These are phyloP conservation scores for Tangara arthus DNA, from an alignment of 2,797 vertebrate species.

Conservation along the genomic window DNA sequence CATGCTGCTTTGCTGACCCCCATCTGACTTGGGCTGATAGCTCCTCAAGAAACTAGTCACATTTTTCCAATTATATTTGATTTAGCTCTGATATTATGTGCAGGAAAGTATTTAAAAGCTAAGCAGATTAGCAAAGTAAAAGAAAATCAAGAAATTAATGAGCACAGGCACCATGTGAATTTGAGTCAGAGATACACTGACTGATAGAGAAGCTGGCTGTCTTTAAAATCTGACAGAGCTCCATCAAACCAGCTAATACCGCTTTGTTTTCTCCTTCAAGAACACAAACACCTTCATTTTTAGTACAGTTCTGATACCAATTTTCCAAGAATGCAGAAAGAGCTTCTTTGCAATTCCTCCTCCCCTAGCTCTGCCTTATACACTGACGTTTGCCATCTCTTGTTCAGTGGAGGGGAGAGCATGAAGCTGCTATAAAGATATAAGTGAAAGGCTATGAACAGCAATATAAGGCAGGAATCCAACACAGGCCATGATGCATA, in stretches of 20 bases:
- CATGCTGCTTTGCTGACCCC: neutral
- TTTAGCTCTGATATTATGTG: neutral
- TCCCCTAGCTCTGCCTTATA: neutral
- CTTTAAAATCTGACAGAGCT: neutral
- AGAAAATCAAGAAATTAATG: neutral
- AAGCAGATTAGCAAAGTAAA: neutral
- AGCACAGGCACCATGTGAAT: neutral
- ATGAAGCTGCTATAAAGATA: neutral
- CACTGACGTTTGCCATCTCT: neutral
- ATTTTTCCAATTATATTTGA: slow-evolving; percentile 28
- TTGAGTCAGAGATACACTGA: neutral
- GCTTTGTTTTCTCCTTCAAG: neutral
- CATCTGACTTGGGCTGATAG: neutral
- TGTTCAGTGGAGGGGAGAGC: neutral
- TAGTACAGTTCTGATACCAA: neutral
- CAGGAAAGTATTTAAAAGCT: neutral
- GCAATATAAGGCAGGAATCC: neutral
- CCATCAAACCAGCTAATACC: neutral
- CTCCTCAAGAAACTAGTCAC: neutral
- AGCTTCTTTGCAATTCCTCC: neutral
- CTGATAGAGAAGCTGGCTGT: neutral
- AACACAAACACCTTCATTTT: neutral
- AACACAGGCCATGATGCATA: neutral
- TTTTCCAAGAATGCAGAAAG: neutral
- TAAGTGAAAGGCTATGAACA: neutral